phyloP scores from a whole-genome alignment of 2,888 invertebrate species.

The Pammene fasciana region DNA sequence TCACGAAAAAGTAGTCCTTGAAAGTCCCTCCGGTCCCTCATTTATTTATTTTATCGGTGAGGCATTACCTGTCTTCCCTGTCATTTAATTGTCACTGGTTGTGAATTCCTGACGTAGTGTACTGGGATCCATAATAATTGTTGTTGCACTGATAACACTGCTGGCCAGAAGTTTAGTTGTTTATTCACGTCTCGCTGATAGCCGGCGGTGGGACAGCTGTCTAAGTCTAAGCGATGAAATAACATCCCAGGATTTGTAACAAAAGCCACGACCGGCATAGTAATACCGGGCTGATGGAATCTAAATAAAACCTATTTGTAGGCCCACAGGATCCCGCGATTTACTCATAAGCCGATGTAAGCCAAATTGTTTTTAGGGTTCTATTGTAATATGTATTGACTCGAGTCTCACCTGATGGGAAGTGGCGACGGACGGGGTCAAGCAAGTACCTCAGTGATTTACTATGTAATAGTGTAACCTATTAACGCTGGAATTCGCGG shows the following conservation, averaged over 20 bases:
- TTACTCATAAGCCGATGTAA: slow-evolving; percentile 31
- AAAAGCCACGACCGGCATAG: slow-evolving; percentile 3
- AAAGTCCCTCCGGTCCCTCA: too few species aligned
- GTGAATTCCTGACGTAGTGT: too few species aligned
- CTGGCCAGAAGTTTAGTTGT: background rate
- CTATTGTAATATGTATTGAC: slow-evolving; percentile 3
- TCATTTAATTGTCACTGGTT: too few species aligned
- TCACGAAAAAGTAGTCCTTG: too few species aligned
- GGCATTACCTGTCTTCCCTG: too few species aligned
- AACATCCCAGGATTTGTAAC: background rate
- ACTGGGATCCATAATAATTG: too few species aligned
- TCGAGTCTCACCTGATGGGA: background rate
- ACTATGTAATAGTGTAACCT: too few species aligned
- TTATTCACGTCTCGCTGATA: background rate
- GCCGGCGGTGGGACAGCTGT: background rate
- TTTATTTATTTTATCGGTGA: too few species aligned
- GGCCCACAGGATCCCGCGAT: slow-evolving; percentile 7
- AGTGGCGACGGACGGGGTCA: background rate
- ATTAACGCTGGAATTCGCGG: background rate
- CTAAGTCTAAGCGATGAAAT: background rate
- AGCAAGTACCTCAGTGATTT: too few species aligned
- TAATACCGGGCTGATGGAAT: slow-evolving; percentile 35
- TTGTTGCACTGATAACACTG: too few species aligned
- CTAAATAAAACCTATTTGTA: slow-evolving; percentile 35
- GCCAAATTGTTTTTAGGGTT: slow-evolving; percentile 35